Evolutionary conservation across 2,113 vertebrate genomes (phyloP), one percentile per base, ranked within the genome.

Genomic region (Ramphastos sulfuratus): DNA sequence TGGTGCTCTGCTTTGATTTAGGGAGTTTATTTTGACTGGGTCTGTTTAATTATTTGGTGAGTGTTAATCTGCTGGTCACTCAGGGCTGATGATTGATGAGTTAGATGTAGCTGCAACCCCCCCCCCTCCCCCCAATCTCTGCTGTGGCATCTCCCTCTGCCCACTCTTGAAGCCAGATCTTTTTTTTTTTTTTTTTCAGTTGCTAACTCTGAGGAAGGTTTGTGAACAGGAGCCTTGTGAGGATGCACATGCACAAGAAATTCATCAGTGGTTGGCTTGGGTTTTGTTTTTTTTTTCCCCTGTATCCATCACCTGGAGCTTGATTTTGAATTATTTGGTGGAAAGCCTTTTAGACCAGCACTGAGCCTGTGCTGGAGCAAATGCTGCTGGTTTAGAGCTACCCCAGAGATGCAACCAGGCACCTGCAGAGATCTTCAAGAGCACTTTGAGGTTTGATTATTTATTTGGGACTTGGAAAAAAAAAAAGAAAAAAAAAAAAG

Each of bases 161-260:
- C 78, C 74, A 30, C 78, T 85, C 87, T 20, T 5, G 3, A n/a
- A 82, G 87, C 70, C 0, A 0, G 7, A 18, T 58, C 48, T 89
- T 75, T 72, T n/a, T n/a, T n/a, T 39, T 39, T 39, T 11, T 95
- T 87, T 82, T 84, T 95, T 87, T 82, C 84, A 92, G 93, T 27
- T 27, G 63, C 81, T 79, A 42, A 82, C 75, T 85, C 87, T 89
- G 82, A 35, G n/a, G n/a, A 2, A 31, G 70, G 78, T 84, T 87
- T 75, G 37, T 44, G 77, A 92, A 14, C 54, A 0, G 58, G 31
- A 92, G 80, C 85, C 65, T 67, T 1, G 7, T n/a, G 83, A 83
- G 67, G 65, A 65, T 0, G 6, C 52, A 46, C 46, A 10, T 12
- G 23, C 79, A 48, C 59, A 46, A 67, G 15, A 54, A 91, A 94